Percentiles rank a stretch among this genome's conserved stretches.
Conservation (phyloP, 2,888 invertebrate species). For the Apeira syringaria region DNA sequence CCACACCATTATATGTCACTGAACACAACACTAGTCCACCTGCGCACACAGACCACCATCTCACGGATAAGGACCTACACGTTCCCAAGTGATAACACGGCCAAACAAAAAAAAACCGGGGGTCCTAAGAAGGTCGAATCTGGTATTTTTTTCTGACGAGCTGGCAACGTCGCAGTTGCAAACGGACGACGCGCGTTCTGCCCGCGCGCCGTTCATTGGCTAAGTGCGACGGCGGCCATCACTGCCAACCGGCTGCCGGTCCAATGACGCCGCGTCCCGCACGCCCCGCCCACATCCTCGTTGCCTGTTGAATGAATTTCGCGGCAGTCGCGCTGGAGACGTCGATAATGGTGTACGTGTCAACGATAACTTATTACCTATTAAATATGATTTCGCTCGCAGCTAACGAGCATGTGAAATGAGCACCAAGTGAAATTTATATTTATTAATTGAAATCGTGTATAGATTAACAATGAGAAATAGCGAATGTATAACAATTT, state of each 20-base stretch:
- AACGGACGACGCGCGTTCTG: conserved; percentile 77
- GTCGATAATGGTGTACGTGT: conserved; percentile 46
- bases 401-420: conserved; percentile 28
- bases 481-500: background rate
- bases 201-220: conserved; percentile 79
- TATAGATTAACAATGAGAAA: conserved; percentile 1
- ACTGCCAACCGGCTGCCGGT: conserved; percentile 58
- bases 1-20: conserved; percentile 79
- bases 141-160: conserved; percentile 77
- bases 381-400: conserved; percentile 24
- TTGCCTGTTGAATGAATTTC: conserved; percentile 74
- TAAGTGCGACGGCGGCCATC: conserved; percentile 80
- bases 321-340: conserved; percentile 67
- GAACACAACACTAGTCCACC: conserved; percentile 71
- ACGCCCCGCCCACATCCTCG: conserved; percentile 80
- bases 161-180: conserved; percentile 74
- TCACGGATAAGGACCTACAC: conserved; percentile 76
- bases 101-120: conserved; percentile 80
- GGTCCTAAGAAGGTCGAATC: conserved; percentile 83
- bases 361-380: conserved; percentile 22
- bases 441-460: conserved; percentile 10
- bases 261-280: conserved; percentile 78
- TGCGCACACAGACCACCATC: conserved; percentile 62
- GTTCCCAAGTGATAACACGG: conserved; percentile 81
- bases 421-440: conserved; percentile 26